Conservation (phyloP, 2,888 invertebrate species). For the Rhagium mordax region DNA sequence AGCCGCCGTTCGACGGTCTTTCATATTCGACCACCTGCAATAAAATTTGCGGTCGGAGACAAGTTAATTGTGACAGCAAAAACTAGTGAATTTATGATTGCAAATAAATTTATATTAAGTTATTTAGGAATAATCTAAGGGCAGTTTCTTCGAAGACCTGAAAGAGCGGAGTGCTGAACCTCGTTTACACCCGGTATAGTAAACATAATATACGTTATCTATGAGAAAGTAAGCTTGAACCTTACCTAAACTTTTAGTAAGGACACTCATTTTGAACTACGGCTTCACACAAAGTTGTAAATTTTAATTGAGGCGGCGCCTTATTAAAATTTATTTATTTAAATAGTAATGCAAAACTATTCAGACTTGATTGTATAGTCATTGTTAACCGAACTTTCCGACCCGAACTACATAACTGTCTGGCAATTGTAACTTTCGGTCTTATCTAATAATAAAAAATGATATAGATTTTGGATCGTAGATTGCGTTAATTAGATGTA, state of each 20-base stretch:
- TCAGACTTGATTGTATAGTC: not conserved
- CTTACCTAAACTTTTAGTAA: conserved; percentile 1
- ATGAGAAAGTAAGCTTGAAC: not conserved
- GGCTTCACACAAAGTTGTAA: not conserved
- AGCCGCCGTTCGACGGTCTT: too few species aligned
- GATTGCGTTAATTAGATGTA: not conserved
- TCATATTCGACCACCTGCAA: too few species aligned
- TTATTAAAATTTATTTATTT: not conserved
- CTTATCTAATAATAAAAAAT: not conserved
- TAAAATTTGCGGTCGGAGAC: too few species aligned
- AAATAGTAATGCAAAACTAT: conserved; percentile 5
- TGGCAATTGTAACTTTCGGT: not conserved
- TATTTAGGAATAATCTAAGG: too few species aligned
- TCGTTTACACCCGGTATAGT: too few species aligned
- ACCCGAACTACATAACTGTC: not conserved
- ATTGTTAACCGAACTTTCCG: not conserved
- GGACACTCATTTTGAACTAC: not conserved
- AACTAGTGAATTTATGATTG: too few species aligned
- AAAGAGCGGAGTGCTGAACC: too few species aligned
- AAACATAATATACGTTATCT: not conserved
- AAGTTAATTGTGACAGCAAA: too few species aligned
- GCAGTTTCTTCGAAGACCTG: too few species aligned
- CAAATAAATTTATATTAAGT: too few species aligned
- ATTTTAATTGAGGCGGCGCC: not conserved
- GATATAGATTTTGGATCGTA: not conserved